These are phyloP conservation scores for Deilephila porcellus DNA, from an alignment of 2,888 invertebrate species.

Conservation along the genomic window DNA sequence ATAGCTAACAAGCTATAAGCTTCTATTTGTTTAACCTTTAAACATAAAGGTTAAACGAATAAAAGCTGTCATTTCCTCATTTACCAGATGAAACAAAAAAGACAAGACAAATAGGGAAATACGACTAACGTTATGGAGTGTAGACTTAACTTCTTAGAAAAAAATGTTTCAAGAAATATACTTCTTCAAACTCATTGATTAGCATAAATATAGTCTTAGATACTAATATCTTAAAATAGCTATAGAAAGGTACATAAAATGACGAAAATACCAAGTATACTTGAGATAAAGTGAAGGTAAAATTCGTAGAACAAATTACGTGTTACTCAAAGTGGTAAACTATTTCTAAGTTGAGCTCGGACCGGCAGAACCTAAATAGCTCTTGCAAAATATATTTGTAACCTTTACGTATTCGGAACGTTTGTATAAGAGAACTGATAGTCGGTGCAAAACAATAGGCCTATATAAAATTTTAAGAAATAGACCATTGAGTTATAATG, in stretches of 20 bases:
- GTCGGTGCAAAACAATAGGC: not conserved
- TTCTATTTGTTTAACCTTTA: no score
- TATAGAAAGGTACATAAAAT: not conserved
- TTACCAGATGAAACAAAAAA: no score
- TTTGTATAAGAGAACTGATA: constrained; percentile 10
- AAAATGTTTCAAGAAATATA: no score
- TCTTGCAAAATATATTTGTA: constrained; percentile 48
- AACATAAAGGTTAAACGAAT: no score
- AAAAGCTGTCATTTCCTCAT: no score
- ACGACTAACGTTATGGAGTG: no score
- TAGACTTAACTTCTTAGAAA: no score
- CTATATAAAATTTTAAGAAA: not conserved
- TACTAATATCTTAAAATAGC: not conserved
- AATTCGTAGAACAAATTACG: constrained; percentile 33
- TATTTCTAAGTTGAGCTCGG: constrained; percentile 42
- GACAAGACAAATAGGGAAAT: no score
- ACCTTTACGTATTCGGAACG: constrained; percentile 28
- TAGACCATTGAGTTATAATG: no score
- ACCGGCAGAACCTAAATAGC: constrained; percentile 50
- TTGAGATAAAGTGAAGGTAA: constrained; percentile 11
- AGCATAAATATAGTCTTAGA: no score
- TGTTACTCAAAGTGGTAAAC: constrained; percentile 48
- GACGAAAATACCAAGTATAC: not conserved
- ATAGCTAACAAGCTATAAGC: no score
- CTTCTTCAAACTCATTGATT: no score